These are phyloP conservation scores for Ostrea denselamellosa DNA, from an alignment of 1,140 invertebrate species.

Conservation along the genomic window DNA sequence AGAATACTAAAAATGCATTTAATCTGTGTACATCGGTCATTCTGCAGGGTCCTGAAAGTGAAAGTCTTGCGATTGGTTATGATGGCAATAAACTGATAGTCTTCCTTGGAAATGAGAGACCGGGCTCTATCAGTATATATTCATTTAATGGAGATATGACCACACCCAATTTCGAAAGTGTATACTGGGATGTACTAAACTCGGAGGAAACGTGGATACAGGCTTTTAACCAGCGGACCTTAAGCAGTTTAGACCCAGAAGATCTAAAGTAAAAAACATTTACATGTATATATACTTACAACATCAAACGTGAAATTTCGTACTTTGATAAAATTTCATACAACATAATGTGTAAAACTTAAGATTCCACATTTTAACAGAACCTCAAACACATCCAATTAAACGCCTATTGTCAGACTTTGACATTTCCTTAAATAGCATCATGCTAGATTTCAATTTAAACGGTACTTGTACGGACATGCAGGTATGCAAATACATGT, in stretches of 20 bases:
- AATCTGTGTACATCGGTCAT: not conserved
- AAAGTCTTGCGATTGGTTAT: slow-evolving; percentile 50
- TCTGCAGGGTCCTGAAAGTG: slow-evolving; percentile 49
- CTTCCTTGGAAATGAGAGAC: slow-evolving; percentile 52
- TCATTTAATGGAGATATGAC: slow-evolving; percentile 4
- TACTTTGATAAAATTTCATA: no score
- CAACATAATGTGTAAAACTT: no score
- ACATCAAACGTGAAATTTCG: no score
- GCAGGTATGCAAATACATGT: no score
- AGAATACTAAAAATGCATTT: not conserved
- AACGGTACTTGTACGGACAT: no score
- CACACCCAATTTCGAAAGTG: slow-evolving; percentile 11
- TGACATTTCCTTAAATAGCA: no score
- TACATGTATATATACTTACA: no score
- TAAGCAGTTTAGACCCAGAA: slow-evolving; percentile 50
- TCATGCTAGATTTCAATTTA: no score
- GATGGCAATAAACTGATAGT: slow-evolving; percentile 15
- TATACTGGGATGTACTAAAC: slow-evolving; percentile 5
- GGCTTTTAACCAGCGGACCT: slow-evolving; percentile 31
- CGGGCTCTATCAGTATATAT: slow-evolving; percentile 51
- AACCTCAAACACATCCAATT: no score
- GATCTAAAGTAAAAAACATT: slow-evolving; percentile 51
- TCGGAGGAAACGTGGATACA: slow-evolving; percentile 40
- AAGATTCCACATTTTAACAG: no score
- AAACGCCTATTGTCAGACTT: no score